Evolutionary conservation across 2,888 invertebrate species (phyloP), one percentile per base, ranked within the genome.

Genomic region (Aphidius colemani): DNA sequence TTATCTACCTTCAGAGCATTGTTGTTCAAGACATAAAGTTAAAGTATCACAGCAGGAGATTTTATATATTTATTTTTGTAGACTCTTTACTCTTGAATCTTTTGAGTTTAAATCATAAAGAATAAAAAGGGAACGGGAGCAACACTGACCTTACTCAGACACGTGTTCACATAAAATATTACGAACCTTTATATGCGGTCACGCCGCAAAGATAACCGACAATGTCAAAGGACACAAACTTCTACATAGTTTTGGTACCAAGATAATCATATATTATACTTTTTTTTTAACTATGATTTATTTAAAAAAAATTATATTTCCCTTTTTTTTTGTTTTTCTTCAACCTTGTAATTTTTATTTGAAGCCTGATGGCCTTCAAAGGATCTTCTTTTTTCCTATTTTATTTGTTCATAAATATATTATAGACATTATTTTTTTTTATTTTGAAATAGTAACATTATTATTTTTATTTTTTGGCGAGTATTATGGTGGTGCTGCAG

Each of bases 81-180:
- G 30, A 30, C 30, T 30, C 30, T 30, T 30, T 30, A 30, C 30
- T 30, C 30, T 30, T 30, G 30, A 30, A 30, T 30, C 30, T 30
- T 30, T 30, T 30, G 30, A 30, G 30, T 30, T 30, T 30, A 41
- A 46, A 46, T 39, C 48, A 58, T 59, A 59, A 49, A 59, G 10
- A 48, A 49, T 8, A 53, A 46, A 59, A 56, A 56, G 61, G 65
- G 59, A 68, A 65, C 62, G 66, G 53, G 66, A 66, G 67, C 67
- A 66, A 70, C 72, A 75, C 78, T 80, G 79, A 78, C 80, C 78
- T 80, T 78, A 74, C 75, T 72, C 73, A 75, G 77, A 78, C 78
- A 78, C 74, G 74, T 78, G 79, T 76, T 75, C 75, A 70, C 76
- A 73, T 74, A 74, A 75, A 77, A 75, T 75, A 75, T 78, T 75